Evolutionary conservation across 2,113 vertebrate species (phyloP).

Genomic region (Trematomus loennbergii): DNA sequence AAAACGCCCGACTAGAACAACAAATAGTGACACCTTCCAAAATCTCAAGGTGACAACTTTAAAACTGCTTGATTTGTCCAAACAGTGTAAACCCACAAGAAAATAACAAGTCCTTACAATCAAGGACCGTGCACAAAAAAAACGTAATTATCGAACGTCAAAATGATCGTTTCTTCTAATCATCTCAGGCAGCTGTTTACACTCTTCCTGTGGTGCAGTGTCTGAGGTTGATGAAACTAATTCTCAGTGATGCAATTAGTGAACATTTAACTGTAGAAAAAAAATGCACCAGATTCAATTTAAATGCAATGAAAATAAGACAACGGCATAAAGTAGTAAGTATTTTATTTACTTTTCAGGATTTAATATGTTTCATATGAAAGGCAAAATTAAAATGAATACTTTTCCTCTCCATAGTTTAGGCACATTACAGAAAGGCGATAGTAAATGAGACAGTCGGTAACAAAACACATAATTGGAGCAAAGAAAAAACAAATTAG

Average conservation of each 20-base stretch:
- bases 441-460: conserved; percentile 76
- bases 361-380: conserved; percentile 88
- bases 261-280: not conserved
- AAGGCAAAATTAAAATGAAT: conserved; percentile 86
- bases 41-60: not conserved
- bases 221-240: not conserved
- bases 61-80: not conserved
- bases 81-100: not conserved
- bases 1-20: too few species aligned
- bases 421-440: conserved; percentile 88
- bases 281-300: too few species aligned
- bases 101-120: not conserved
- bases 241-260: not conserved
- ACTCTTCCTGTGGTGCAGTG: conserved; percentile 33
- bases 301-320: conserved; percentile 14
- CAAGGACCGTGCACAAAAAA: not conserved
- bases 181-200: not conserved
- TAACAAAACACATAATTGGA: conserved; percentile 63
- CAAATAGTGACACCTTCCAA: too few species aligned
- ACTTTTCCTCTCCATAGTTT: conserved; percentile 79
- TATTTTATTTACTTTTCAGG: conserved; percentile 88
- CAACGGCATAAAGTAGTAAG: conserved; percentile 75
- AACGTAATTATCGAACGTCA: not conserved
- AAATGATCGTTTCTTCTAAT: not conserved
- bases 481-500: conserved; percentile 43